Evolutionary conservation across 2,113 vertebrate genomes (phyloP), one percentile per base, ranked within the genome.

Genomic region (Onychostruthus taczanowskii): DNA sequence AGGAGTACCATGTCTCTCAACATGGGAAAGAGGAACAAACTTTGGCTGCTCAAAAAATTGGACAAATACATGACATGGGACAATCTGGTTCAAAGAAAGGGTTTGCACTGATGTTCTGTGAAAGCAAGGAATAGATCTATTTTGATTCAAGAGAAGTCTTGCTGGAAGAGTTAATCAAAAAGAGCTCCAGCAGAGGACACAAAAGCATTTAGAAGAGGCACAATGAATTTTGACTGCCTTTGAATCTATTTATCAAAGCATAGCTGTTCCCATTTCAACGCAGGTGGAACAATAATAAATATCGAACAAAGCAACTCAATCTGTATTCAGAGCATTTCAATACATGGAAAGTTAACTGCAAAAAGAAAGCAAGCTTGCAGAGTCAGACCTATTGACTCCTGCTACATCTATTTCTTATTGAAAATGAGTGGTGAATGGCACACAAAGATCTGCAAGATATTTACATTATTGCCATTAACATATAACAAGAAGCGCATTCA

Each of bases 251-350:
- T 96, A 94, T 90, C 87, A 92, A 87, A 95, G 84, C 41, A 47
- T 86, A 85, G 78, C 77, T 87, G 64, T 89, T 97, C 75, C 67
- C 59, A 58, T 92, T 93, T 94, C 3, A 18, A 74, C 2, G 0
- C 50, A 94, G 73, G 84, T 84, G 52, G 85, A 95, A 96, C 93
- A 94, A 94, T 90, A 95, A 96, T 67, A 94, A 97, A 94, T 86
- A 94, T 41, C 21, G 10, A 96, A 95, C 88, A 95, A 93, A 97
- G 82, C 66, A 90, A 59, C 81, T 88, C 68, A 44, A 33, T 86
- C 79, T 88, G 90, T 83, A 94, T 93, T 93, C 91, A 94, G 81
- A 92, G 30, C 49, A 90, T 87, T 93, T 94, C 84, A 94, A 86
- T 96, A 89, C 75, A 75, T 41, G 70, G 75, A 61, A 91, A 89